Conservation (phyloP, 2,888 invertebrate species). For the Habrosyne pyritoides region DNA sequence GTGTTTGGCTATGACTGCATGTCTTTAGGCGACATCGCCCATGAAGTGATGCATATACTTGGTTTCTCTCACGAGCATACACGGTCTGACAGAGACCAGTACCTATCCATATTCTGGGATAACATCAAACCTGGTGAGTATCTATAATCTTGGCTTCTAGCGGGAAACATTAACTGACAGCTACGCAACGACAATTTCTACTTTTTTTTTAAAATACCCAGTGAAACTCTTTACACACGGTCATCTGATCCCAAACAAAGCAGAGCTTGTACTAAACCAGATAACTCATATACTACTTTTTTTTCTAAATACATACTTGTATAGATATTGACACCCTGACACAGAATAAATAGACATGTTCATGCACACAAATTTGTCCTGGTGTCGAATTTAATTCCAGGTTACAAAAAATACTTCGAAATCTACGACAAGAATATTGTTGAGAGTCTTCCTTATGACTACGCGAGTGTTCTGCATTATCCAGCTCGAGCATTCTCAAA, state of each 20-base stretch:
- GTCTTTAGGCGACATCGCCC: slow-evolving; percentile 88
- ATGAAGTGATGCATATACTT: slow-evolving; percentile 91
- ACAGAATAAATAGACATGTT: no score
- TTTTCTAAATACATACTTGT: no score
- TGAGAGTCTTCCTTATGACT: slow-evolving; percentile 84
- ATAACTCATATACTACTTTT: no score
- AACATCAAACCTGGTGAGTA: slow-evolving; percentile 86
- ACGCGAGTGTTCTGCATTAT: slow-evolving; percentile 91
- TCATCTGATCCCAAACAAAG: no score
- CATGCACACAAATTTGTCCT: no score
- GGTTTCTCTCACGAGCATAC: slow-evolving; percentile 93
- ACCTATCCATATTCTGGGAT: slow-evolving; percentile 85
- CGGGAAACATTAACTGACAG: no score
- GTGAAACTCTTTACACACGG: no score
- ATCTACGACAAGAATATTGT: slow-evolving; percentile 36
- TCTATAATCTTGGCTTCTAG: not conserved
- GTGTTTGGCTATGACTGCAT: slow-evolving; percentile 77
- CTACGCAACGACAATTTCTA: no score
- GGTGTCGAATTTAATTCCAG: slow-evolving; percentile 59
- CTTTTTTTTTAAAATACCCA: no score
- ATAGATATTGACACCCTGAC: no score
- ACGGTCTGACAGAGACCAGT: slow-evolving; percentile 87
- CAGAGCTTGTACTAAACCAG: no score
- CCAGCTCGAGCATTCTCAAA: slow-evolving; percentile 89
- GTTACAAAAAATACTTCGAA: slow-evolving; percentile 87